Conservation (phyloP, 2,797 vertebrate genomes). For the Selene dorsalis region DNA sequence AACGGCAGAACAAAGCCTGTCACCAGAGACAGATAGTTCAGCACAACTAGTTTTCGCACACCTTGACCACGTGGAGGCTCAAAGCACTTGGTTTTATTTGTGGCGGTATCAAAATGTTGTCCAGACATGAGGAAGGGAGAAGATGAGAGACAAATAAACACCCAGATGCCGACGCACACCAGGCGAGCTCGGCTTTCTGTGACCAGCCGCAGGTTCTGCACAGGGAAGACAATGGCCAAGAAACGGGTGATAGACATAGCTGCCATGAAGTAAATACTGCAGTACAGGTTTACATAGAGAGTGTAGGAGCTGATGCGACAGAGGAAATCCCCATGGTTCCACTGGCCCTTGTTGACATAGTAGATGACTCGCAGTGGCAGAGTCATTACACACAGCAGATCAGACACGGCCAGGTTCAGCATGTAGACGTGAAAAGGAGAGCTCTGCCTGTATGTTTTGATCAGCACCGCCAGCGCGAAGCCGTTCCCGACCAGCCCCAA, state of each 20-base stretch:
- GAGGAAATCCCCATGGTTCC: slow-evolving; percentile 90
- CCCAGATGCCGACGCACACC: slow-evolving; percentile 88
- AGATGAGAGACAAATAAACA: slow-evolving; percentile 87
- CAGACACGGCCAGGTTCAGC: slow-evolving; percentile 92
- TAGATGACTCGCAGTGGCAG: slow-evolving; percentile 92
- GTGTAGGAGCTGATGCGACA: slow-evolving; percentile 92
- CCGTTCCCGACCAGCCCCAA: slow-evolving; percentile 90
- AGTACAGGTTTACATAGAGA: slow-evolving; percentile 97
- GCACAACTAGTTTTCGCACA: slow-evolving; percentile 71
- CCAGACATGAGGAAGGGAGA: slow-evolving; percentile 88
- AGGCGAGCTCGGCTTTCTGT: slow-evolving; percentile 86
- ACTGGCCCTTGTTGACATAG: slow-evolving; percentile 89
- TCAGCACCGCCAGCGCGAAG: slow-evolving; percentile 88
- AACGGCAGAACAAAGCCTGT: slow-evolving; percentile 93
- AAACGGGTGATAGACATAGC: slow-evolving; percentile 97
- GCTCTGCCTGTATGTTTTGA: slow-evolving; percentile 85
- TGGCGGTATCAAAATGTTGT: slow-evolving; percentile 49
- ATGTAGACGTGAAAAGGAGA: slow-evolving; percentile 94
- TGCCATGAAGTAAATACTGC: slow-evolving; percentile 95
- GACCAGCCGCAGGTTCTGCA: slow-evolving; percentile 88
- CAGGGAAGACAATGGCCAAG: slow-evolving; percentile 93
- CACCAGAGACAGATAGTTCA: slow-evolving; percentile 89
- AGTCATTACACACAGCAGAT: slow-evolving; percentile 92
- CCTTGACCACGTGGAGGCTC: slow-evolving; percentile 82
- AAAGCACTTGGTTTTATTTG: slow-evolving; percentile 94